Evolutionary conservation across 1,140 invertebrate species (phyloP), one percentile per base, ranked within the genome.

Genomic region (Wiebesia pumilae): DNA sequence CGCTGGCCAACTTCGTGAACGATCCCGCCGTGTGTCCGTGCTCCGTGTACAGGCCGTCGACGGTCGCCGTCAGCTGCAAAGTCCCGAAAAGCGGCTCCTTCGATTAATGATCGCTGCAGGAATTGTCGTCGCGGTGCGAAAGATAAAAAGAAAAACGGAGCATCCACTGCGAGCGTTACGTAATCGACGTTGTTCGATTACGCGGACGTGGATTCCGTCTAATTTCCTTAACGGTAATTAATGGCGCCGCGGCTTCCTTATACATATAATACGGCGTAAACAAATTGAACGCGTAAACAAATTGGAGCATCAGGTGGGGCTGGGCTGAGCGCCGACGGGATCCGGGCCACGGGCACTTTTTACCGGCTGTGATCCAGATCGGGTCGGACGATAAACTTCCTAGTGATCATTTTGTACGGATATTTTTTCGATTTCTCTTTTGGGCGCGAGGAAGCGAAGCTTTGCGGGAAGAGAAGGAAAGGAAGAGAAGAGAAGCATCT

Each of bases 21-120:
- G 97, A 97, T 0, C 98, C 98, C 0, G 97, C 97, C 38, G 98
- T 98, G 90, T 98, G 98, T 0, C 98, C 97, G 89, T 98, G 97
- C 89, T 98, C 97, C 0, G 97, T 96, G 91, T 99, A 98, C 67
- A 98, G 96, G 77, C 98, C 98, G 91, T 99, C 98, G 33, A 99
- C 97, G 30, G 97, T 96, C 30, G 98, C 97, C 69, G 97, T 97
- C 71, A 99, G 95, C 98, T 99, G 95, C 73, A 96, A 91, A n/a
- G n/a, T 7, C 1, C 10, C 14, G 19, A n/a, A 0, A 62, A 27
- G 0, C 43, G 19, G 6, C 27, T 14, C 10, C 58, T 3, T 62
- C 27, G 4, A 2, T 35, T 3, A 35, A 35, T 12, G 21, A 62
- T 33, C 30, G 33, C 7, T 43, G 4, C 75, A 10, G 14, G 43